These are phyloP conservation scores for Helleia helle DNA, from an alignment of 2,888 invertebrate species.

Conservation along the genomic window DNA sequence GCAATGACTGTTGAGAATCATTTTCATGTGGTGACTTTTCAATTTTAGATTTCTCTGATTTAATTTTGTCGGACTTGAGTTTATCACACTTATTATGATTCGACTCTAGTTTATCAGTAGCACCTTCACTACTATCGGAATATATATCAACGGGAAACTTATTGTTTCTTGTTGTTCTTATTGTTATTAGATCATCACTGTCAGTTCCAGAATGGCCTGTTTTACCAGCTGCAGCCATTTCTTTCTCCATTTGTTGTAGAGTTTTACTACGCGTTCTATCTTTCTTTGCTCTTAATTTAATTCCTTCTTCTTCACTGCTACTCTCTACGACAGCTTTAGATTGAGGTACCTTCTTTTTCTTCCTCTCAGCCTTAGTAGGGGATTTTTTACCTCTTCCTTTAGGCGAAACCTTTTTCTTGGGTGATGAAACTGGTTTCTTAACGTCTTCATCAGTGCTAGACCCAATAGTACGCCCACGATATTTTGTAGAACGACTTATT, in stretches of 20 bases:
- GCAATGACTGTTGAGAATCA: slow-evolving; percentile 79
- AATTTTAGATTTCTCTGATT: slow-evolving; percentile 73
- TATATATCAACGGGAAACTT: slow-evolving; percentile 84
- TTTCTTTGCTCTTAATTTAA: slow-evolving; percentile 52
- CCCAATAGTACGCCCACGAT: slow-evolving; percentile 52
- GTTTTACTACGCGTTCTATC: slow-evolving; percentile 74
- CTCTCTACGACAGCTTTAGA: slow-evolving; percentile 70
- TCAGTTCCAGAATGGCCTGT: slow-evolving; percentile 78
- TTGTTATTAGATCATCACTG: slow-evolving; percentile 84
- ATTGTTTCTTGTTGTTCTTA: slow-evolving; percentile 70
- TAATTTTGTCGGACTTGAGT: slow-evolving; percentile 45
- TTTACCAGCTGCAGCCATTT: slow-evolving; percentile 76
- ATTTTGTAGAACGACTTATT: slow-evolving; percentile 39
- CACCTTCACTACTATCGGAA: slow-evolving; percentile 84
- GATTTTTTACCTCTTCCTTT: slow-evolving; percentile 56
- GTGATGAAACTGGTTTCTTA: slow-evolving; percentile 51
- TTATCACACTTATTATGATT: slow-evolving; percentile 71
- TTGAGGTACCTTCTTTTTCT: slow-evolving; percentile 63
- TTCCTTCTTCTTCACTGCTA: slow-evolving; percentile 76
- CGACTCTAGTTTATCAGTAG: slow-evolving; percentile 43
- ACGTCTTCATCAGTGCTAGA: slow-evolving; percentile 76
- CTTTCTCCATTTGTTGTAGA: slow-evolving; percentile 82
- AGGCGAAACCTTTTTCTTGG: slow-evolving; percentile 64
- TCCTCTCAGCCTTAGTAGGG: slow-evolving; percentile 58
- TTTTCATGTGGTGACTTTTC: slow-evolving; percentile 77